Evolutionary conservation across 2,113 vertebrate genomes (phyloP), one percentile per base, ranked within the genome.

Genomic region (Montifringilla adamsi): DNA sequence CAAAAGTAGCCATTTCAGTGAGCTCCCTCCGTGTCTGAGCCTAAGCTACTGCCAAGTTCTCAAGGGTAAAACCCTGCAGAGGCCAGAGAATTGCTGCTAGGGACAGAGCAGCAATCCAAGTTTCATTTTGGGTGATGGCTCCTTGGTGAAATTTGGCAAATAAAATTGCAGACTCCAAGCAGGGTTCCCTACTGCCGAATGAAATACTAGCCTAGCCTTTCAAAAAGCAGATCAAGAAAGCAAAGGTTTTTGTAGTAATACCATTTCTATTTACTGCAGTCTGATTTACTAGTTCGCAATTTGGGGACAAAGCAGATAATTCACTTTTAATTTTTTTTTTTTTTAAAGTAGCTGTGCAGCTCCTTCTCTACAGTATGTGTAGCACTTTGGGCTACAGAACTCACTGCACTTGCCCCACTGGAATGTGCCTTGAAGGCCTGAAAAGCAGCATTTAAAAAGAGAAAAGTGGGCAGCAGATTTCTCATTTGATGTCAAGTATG

Each of bases 71-170:
- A 88, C 39, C 43, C 63, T 28, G 23, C 0, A 1, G 49, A 89
- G n/a, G 31, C 52, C 76, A 56, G 39, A 74, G 67, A 77, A 73
- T 27, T 2, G 7, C 82, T 92, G 46, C 35, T 77, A 74, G 76
- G 69, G 83, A 74, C 56, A 84, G 59, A 93, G 44, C 11, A 24
- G 62, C 72, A 69, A 67, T 17, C 49, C 53, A 11, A 27, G 83
- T 78, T 84, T 86, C 41, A 64, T 78, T 92, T 69, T 60, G 64
- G 88, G 63, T 68, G 76, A 92, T 35, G 23, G 56, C 30, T 92
- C 41, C 60, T 77, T 73, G 80, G 83, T 81, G 83, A 86, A 92
- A 87, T 43, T 47, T 78, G 58, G 83, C 80, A 96, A 94, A 82
- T 60, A 64, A 76, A 80, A 56, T 64, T 81, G 39, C 64, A 62